Percentiles rank a stretch among this genome's conserved stretches.
These are phyloP conservation scores for Phalacrocorax brasilianus DNA, from an alignment of 2,113 vertebrate species.

Conservation along the genomic window DNA sequence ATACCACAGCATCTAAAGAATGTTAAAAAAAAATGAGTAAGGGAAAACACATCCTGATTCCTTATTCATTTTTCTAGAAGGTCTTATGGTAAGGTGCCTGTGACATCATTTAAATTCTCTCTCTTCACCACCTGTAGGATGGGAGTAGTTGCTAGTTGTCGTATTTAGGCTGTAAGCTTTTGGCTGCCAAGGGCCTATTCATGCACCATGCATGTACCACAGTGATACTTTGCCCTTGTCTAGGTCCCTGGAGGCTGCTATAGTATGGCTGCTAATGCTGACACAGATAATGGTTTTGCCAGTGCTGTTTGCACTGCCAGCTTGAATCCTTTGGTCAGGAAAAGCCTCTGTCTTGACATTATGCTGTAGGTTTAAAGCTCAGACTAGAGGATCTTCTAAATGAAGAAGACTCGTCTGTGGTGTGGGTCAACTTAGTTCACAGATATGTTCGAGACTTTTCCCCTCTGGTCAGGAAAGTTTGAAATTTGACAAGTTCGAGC, in stretches of 20 bases:
- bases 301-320: background rate
- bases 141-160: background rate
- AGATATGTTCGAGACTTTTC: background rate
- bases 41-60: background rate
- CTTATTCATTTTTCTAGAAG: background rate
- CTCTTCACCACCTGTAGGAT: background rate
- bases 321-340: background rate
- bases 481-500: background rate
- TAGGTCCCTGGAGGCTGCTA: background rate
- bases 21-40: background rate
- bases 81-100: background rate
- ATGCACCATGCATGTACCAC: fast-evolving
- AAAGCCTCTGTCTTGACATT: background rate
- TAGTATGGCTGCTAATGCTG: background rate
- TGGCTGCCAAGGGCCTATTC: background rate
- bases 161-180: background rate
- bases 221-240: background rate
- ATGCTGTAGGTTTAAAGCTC: background rate
- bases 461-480: background rate
- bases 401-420: background rate
- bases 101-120: background rate
- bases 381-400: background rate
- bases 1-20: background rate
- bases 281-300: background rate
- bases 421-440: background rate